Conservation (phyloP, 2,113 vertebrate genomes). For the Cheirogaleus medius region DNA sequence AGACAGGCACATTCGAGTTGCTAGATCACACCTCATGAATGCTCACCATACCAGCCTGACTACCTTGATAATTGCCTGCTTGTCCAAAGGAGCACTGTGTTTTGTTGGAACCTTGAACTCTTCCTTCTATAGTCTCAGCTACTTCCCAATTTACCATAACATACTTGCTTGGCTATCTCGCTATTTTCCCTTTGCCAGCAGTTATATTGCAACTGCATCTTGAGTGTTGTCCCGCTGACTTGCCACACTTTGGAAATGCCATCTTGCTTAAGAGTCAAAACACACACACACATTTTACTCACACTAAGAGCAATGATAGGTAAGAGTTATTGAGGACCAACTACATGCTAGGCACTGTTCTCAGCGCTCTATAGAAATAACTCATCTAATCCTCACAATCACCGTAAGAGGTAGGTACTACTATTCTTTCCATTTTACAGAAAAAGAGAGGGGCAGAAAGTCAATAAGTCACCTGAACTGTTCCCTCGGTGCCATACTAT, state of each 20-base stretch:
- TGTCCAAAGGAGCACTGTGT: neutral
- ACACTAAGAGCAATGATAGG: neutral
- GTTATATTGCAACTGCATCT: neutral
- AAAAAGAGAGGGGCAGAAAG: neutral
- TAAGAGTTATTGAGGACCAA: neutral
- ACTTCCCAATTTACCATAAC: neutral
- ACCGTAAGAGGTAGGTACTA: neutral
- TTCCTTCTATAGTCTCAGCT: neutral
- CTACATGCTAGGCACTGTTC: neutral
- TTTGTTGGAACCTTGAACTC: neutral
- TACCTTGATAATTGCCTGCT: neutral
- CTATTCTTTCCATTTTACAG: neutral
- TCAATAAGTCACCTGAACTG: neutral
- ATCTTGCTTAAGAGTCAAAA: neutral
- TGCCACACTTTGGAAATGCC: neutral
- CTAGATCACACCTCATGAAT: neutral
- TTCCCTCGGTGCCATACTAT: neutral
- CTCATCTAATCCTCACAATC: neutral
- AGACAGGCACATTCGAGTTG: neutral
- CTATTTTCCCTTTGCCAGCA: neutral
- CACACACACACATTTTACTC: neutral
- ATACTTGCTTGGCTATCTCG: neutral
- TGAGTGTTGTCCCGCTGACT: neutral
- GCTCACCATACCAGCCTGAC: neutral
- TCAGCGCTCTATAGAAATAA: neutral